These are phyloP conservation scores for Stichodactyla mertensii DNA, from an alignment of 64 coral and sea anemone species.

Conservation along the genomic window DNA sequence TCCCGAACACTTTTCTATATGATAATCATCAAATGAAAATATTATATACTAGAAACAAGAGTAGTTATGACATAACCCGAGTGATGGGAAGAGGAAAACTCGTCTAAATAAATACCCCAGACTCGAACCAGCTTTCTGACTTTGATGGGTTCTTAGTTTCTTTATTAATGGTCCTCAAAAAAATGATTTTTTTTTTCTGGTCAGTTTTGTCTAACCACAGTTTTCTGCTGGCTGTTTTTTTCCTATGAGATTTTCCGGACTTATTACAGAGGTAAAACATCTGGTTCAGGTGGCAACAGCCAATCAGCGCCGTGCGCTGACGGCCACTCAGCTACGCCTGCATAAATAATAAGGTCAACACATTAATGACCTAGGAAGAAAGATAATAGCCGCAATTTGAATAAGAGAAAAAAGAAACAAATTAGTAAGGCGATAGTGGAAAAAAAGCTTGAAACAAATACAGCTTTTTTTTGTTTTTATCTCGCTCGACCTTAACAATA, in stretches of 20 bases:
- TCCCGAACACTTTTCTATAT: neutral
- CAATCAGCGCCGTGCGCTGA: slow-evolving; percentile 45
- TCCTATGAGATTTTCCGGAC: slow-evolving; percentile 90
- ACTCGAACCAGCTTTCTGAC: neutral
- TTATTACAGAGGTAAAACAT: slow-evolving; percentile 59
- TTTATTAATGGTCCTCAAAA: neutral
- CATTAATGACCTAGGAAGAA: slow-evolving; percentile 52
- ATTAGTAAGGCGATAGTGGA: slow-evolving; percentile 63
- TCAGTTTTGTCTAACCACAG: neutral
- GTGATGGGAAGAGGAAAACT: too few relatives aligned
- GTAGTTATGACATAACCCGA: neutral
- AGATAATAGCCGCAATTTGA: slow-evolving; percentile 70
- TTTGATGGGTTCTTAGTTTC: neutral
- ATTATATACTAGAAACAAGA: neutral
- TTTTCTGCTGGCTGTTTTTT: slow-evolving; percentile 36
- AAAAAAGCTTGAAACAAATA: neutral
- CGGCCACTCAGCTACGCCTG: slow-evolving; percentile 27
- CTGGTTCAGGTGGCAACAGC: slow-evolving; percentile 95
- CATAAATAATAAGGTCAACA: slow-evolving; percentile 79
- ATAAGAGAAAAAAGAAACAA: slow-evolving; percentile 54
- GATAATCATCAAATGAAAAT: neutral
- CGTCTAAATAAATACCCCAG: neutral
- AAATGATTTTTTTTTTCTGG: neutral
- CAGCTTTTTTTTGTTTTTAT: neutral
- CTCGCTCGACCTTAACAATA: neutral